Evolutionary conservation across 2,113 vertebrate genomes (phyloP).

Genomic region (Gnathonemus longibarbis): DNA sequence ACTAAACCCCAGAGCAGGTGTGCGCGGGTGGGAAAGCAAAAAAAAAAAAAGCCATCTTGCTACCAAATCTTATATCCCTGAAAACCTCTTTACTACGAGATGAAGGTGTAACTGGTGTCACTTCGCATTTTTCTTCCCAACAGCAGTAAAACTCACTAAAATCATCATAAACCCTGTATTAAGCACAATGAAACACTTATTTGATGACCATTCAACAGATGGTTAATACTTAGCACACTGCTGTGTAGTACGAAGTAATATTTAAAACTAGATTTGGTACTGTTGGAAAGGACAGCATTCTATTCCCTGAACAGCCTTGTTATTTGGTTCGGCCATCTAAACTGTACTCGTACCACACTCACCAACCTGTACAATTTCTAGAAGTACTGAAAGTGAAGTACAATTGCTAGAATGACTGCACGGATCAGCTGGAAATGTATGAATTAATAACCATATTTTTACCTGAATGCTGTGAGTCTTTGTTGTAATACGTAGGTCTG

Average conservation of each 20-base stretch:
- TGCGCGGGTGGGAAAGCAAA: not conserved
- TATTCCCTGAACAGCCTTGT: not conserved
- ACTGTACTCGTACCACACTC: not conserved
- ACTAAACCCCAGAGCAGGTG: not conserved
- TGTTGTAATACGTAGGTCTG: not conserved
- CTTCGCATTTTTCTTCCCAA: not conserved
- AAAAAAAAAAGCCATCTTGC: not conserved
- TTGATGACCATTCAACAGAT: not conserved
- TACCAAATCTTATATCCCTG: not conserved
- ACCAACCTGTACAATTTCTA: not conserved
- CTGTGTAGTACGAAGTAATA: not conserved
- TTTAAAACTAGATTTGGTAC: not conserved
- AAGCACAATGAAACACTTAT: not conserved
- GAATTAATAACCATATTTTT: not conserved
- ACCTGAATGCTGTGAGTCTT: not conserved
- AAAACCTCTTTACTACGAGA: not conserved
- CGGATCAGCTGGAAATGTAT: not conserved
- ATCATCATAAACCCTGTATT: not conserved
- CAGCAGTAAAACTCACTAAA: not conserved
- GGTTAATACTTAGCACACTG: not conserved
- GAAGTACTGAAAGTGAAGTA: not conserved
- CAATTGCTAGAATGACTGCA: not conserved
- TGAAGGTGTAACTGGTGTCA: not conserved
- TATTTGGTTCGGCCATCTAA: not conserved
- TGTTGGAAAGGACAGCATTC: not conserved